Evolutionary conservation across 2,888 invertebrate genomes (phyloP), one percentile per base, ranked within the genome.

Genomic region (Pristionchus maxplancki): DNA sequence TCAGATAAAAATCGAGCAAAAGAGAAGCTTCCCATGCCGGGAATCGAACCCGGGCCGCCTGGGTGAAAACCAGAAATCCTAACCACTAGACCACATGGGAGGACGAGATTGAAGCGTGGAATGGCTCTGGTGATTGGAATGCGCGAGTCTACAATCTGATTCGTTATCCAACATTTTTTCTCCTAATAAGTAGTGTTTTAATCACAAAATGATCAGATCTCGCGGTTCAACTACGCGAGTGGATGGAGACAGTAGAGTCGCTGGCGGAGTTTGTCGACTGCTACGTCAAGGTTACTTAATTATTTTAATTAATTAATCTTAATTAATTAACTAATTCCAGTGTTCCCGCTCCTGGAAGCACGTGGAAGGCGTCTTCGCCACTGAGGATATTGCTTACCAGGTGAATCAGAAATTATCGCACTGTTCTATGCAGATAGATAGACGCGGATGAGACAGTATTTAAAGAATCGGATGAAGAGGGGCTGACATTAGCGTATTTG

Each of bases 321-420:
- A 11, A 40, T 9, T 28, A 78, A 50, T 71, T 1, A 96, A 96
- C 91, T 97, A 97, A 96, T 96, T 96, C 85, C 96, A 97, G 94
- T 96, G 96, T 84, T 97, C 97, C 95, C 97, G 97, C 91, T 96
- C 96, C 90, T 97, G 97, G 97, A 96, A 97, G 96, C 97, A 97
- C 92, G 95, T 97, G 93, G 97, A 97, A 94, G 97, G 97, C 0
- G 97, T 98, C 93, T 99, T 99, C 95, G 97, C 97, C 84, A 98
- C 98, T 0, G 98, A 98, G 94, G 99, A 99, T 95, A 98, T 99
- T 89, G 97, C 98, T 97, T 96, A 96, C 0, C 97, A 98, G 86
- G 86, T 86, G n/a, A 9, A 9, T 28, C 11, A 58, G 24, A 17
- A 58, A 17, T 24, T 58, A 24, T 58, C 24, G 11, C 48, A 48